Evolutionary conservation across 2,888 invertebrate species (phyloP).

Genomic region (Thera obeliscata): DNA sequence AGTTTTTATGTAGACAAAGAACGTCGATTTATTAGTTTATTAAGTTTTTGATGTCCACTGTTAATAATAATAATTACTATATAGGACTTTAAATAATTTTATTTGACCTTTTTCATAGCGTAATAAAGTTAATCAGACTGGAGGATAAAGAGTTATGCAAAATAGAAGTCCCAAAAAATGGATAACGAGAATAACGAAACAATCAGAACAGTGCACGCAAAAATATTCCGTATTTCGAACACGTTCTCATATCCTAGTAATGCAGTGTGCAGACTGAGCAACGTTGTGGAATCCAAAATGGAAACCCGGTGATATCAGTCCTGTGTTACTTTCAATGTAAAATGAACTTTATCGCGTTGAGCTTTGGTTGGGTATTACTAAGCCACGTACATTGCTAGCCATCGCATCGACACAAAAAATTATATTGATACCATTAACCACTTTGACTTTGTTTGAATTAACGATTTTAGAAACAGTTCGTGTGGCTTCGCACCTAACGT

Average conservation of each 20-base stretch:
- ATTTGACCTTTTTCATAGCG: too few relatives aligned
- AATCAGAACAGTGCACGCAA: slow-evolving; percentile 22
- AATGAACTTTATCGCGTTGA: slow-evolving; percentile 8
- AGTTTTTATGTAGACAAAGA: background rate
- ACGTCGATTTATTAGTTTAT: background rate
- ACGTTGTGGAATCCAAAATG: slow-evolving; percentile 23
- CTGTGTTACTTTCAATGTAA: slow-evolving; percentile 9
- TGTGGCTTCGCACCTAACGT: background rate
- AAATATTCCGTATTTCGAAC: slow-evolving; percentile 22
- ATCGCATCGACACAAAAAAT: too few relatives aligned
- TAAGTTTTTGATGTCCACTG: background rate
- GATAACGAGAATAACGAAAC: slow-evolving; percentile 16
- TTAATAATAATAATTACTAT: background rate
- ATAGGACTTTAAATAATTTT: too few relatives aligned
- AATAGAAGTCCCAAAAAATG: background rate
- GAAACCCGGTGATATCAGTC: slow-evolving; percentile 16
- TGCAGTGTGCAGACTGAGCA: slow-evolving; percentile 23
- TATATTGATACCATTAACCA: too few relatives aligned
- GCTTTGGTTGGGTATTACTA: background rate
- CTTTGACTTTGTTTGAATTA: background rate
- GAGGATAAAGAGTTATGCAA: background rate
- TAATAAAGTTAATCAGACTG: background rate
- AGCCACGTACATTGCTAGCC: too few relatives aligned
- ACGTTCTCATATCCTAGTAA: slow-evolving; percentile 29
- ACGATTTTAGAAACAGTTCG: slow-evolving; percentile 6